phyloP scores from a whole-genome alignment of 2,888 invertebrate species.

The Andrena bucephala region DNA sequence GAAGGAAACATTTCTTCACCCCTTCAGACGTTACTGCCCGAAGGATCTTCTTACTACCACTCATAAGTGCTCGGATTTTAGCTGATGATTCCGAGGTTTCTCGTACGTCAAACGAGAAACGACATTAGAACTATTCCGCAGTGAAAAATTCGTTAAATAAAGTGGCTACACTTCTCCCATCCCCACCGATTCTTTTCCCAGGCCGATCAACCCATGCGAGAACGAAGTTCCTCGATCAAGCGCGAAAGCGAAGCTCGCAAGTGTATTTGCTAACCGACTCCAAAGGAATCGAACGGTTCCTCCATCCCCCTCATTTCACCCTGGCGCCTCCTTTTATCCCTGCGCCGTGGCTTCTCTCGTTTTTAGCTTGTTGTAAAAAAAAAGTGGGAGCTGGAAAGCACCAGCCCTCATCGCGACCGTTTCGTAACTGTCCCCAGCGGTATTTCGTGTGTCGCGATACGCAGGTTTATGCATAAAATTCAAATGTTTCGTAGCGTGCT shows the following conservation, averaged over 20 bases:
- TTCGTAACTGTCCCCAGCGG: too few species aligned
- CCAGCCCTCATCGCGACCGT: neutral
- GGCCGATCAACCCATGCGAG: conserved; percentile 14
- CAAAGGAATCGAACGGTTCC: conserved; percentile 46
- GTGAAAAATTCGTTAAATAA: conserved; percentile 54
- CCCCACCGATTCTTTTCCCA: neutral
- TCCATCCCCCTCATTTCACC: neutral
- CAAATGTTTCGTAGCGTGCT: conserved; percentile 10
- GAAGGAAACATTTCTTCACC: too few species aligned
- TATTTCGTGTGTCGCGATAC: too few species aligned
- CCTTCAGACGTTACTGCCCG: too few species aligned
- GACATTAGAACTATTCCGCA: too few species aligned
- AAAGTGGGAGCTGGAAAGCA: neutral
- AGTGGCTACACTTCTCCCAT: conserved; percentile 29
- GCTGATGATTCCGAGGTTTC: neutral
- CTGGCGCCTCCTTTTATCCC: conserved; percentile 17
- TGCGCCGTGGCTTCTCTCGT: neutral
- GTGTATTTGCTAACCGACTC: conserved; percentile 64
- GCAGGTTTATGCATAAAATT: conserved; percentile 23
- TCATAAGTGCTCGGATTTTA: neutral
- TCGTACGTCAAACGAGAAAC: too few species aligned
- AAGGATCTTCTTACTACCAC: too few species aligned
- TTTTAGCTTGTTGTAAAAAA: conserved; percentile 8
- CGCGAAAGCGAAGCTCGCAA: conserved; percentile 46
- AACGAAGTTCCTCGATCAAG: conserved; percentile 26